phyloP scores from a whole-genome alignment of 2,888 invertebrate genomes.

The Barypeithes pellucidus region DNA sequence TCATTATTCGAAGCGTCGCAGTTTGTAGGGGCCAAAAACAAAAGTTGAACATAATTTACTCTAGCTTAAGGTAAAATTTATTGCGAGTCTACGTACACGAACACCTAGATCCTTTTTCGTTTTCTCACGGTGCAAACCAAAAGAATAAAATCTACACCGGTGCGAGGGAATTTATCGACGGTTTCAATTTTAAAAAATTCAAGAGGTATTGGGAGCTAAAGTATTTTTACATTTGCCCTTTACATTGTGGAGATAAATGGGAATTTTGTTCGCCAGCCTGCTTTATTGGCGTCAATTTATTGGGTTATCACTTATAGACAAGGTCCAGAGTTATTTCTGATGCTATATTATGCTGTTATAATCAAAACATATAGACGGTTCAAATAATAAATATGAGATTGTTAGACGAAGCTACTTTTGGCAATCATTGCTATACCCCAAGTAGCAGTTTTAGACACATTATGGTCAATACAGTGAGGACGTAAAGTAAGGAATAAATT shows the following conservation, averaged over 20 bases:
- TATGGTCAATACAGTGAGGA: no score
- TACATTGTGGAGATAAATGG: constrained; percentile 13
- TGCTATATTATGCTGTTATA: no score
- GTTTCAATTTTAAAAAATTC: constrained; percentile 50
- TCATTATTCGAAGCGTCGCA: constrained; percentile 50
- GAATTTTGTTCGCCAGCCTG: constrained; percentile 3
- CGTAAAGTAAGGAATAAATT: no score
- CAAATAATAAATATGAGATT: no score
- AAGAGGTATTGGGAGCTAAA: constrained; percentile 21
- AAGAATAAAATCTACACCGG: constrained; percentile 47
- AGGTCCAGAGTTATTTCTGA: no score
- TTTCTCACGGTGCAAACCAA: constrained; percentile 30
- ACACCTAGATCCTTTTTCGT: constrained; percentile 44
- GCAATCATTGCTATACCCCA: no score
- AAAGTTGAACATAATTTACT: constrained; percentile 55
- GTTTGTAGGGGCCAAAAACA: constrained; percentile 48
- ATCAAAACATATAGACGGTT: no score
- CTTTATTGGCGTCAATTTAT: background rate
- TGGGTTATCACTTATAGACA: background rate
- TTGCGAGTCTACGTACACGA: constrained; percentile 50
- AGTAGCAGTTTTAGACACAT: no score
- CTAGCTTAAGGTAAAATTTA: constrained; percentile 50
- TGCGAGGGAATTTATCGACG: constrained; percentile 44
- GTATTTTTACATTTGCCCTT: constrained; percentile 28
- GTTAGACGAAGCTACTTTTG: no score